These are phyloP conservation scores for Sanderia malayensis DNA, from an alignment of 30 jellyfish, hydroid and myxozoan genomes.

Conservation along the genomic window DNA sequence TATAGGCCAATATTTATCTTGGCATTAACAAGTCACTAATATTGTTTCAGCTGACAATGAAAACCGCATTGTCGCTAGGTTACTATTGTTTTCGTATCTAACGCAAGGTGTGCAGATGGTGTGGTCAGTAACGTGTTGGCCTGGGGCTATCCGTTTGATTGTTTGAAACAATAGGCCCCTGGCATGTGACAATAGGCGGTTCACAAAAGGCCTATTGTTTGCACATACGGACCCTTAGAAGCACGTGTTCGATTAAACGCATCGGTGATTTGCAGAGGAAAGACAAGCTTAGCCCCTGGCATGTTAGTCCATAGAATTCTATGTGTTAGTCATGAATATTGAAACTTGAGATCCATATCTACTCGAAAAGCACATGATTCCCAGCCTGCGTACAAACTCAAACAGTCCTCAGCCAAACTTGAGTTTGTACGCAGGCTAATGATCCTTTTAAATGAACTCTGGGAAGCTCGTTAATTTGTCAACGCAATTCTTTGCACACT, in stretches of 20 bases:
- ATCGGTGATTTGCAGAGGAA: constrained; percentile 24
- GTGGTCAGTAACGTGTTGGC: constrained; percentile 58
- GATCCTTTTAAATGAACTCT: no score
- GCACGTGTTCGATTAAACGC: constrained; percentile 53
- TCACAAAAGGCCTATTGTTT: constrained; percentile 39
- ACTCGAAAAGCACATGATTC: no score
- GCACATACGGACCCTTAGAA: constrained; percentile 38
- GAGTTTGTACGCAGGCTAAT: no score
- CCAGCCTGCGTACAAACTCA: no score
- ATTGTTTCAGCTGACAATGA: constrained; percentile 3
- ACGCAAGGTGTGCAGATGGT: constrained; percentile 58
- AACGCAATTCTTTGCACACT: no score
- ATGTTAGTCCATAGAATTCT: no score
- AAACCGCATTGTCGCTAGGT: constrained; percentile 12
- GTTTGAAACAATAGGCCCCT: constrained; percentile 31
- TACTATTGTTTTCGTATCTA: constrained; percentile 41
- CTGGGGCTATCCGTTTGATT: constrained; percentile 43
- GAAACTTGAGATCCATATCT: no score
- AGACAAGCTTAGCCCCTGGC: no score
- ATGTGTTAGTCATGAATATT: no score
- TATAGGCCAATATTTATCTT: constrained; percentile 1
- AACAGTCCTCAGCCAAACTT: no score
- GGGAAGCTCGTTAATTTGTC: no score
- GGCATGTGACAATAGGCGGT: constrained; percentile 14
- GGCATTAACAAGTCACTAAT: not conserved